Evolutionary conservation across 2,113 vertebrate species (phyloP).

Genomic region (Cavia aperea): DNA sequence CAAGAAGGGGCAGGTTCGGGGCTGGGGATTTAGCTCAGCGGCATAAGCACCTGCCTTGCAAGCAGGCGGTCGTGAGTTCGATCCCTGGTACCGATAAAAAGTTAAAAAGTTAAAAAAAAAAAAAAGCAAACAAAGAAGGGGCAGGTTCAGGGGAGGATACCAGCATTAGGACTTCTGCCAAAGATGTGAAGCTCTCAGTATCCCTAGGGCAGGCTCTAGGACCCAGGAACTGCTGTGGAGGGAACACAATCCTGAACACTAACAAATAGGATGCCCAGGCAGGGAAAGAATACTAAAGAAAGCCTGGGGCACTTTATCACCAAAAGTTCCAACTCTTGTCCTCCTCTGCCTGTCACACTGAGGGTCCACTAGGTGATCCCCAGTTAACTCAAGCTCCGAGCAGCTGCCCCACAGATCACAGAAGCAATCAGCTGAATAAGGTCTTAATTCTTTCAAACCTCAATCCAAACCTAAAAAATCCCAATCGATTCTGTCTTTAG

Average conservation of each 20-base stretch:
- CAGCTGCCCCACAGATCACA: fast-evolving
- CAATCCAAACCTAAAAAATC: background rate
- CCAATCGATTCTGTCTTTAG: background rate
- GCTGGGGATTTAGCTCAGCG: too few species aligned
- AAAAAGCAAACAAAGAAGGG: background rate
- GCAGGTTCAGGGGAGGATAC: background rate
- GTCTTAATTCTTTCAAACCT: background rate
- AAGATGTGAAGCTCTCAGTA: background rate
- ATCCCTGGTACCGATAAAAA: too few species aligned
- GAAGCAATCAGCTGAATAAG: background rate
- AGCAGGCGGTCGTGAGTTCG: too few species aligned
- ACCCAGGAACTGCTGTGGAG: background rate
- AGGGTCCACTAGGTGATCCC: background rate
- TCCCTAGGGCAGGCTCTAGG: background rate
- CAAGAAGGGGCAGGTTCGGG: background rate
- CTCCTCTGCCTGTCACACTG: background rate
- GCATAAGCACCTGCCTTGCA: too few species aligned
- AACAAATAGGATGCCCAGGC: background rate
- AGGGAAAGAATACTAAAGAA: background rate
- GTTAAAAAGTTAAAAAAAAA: too few species aligned
- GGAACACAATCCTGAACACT: background rate
- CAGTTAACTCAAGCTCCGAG: background rate
- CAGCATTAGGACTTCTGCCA: background rate
- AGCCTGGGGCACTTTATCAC: background rate
- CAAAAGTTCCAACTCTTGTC: background rate